Evolutionary conservation across 2,113 vertebrate species (phyloP).

Genomic region (Pseudonaja textilis): DNA sequence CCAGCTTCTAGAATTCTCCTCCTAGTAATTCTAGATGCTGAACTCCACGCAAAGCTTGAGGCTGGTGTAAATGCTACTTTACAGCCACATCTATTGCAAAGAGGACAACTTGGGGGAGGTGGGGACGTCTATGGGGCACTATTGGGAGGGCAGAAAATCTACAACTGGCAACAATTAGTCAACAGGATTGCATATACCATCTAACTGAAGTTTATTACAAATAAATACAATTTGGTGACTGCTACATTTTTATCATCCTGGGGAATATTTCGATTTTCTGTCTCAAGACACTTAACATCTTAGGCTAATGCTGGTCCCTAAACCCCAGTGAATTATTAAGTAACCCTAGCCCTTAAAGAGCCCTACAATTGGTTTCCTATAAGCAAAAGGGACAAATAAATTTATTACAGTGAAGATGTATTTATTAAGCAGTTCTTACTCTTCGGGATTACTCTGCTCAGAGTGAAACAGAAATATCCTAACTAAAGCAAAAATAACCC

Average conservation of each 20-base stretch:
- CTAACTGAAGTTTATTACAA: not conserved
- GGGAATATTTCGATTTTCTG: not conserved
- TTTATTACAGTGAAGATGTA: not conserved
- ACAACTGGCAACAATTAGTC: not conserved
- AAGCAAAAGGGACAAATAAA: not conserved
- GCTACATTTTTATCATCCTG: not conserved
- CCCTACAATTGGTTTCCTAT: conserved; percentile 7
- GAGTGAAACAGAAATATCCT: conserved; percentile 30
- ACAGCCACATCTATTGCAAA: not conserved
- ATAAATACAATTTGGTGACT: not conserved
- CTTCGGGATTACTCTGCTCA: conserved; percentile 16
- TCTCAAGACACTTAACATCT: not conserved
- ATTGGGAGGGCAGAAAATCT: not conserved
- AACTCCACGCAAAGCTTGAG: not conserved
- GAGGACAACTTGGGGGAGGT: not conserved
- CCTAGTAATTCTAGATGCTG: not conserved
- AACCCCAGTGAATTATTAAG: conserved; percentile 1
- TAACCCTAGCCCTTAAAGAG: not conserved
- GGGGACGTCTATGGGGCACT: no score
- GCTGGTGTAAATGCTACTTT: not conserved
- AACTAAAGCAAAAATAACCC: not conserved
- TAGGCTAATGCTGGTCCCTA: not conserved
- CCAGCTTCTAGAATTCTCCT: not conserved
- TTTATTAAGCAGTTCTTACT: not conserved
- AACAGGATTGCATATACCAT: not conserved